Evolutionary conservation across 2,797 vertebrate genomes (phyloP), one percentile per base, ranked within the genome.

Genomic region (Eleutherodactylus coqui): DNA sequence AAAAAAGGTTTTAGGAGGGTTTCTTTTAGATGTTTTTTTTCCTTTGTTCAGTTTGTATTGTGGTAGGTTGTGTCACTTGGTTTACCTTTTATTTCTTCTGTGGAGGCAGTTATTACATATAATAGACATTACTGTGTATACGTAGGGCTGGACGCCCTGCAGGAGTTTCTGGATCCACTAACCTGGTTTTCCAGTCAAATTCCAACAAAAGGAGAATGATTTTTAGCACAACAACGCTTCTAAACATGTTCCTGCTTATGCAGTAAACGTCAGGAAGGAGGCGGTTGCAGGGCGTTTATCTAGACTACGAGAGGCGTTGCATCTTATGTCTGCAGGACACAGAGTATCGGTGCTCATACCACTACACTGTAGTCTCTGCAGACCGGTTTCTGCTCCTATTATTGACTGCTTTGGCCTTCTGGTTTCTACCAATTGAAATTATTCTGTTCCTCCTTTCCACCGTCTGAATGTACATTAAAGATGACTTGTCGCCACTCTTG

Each of bases 71-170:
- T 41, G 67, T 41, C 67, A 41, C 67, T 60, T 70, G 64, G 19
- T 69, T 69, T 70, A 16, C 41, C 19, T 70, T 60, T 60, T 21
- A 53, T 53, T 27, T 60, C n/a, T 60, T 60, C 58, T 60, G 62
- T 64, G 1, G 36, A 41, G 21, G 34, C 21, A 13, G 5, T 45
- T 73, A 73, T 45, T 41, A 17, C 5, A 70, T 70, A 70, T 73
- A n/a, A 38, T n/a, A 43, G 38, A 45, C 21, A 43, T 69, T 69
- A n/a, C n/a, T 43, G 36, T 72, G 38, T 72, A n/a, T 72, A 72
- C 38, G 14, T 38, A 72, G 27, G 38, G 38, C 10, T 24, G 69
- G 69, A 64, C 16, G 8, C 29, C 5, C 34, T 34, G 29, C 14
- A 64, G 29, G 60, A 7, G 5, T 67, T 7, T 36, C 34, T 36